Conservation (phyloP, 1,140 invertebrate species). For the Thaumatotibia leucotreta region DNA sequence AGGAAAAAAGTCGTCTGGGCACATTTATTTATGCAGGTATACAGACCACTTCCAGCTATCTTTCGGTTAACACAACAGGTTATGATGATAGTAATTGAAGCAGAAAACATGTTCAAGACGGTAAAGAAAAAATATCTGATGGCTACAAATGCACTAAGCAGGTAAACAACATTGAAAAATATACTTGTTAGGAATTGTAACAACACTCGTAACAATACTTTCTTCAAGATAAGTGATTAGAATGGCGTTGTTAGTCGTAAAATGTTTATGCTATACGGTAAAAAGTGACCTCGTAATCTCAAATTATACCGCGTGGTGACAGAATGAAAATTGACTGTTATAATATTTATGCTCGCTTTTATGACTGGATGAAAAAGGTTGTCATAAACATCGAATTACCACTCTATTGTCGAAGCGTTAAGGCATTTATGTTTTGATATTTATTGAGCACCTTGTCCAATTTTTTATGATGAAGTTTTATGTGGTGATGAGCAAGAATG, state of each 20-base stretch:
- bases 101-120: too few relatives aligned
- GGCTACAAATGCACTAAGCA: background rate
- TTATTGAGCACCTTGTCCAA: too few relatives aligned
- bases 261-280: background rate
- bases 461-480: background rate
- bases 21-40: constrained; percentile 32
- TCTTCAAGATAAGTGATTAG: constrained; percentile 4
- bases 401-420: too few relatives aligned
- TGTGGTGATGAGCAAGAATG: background rate
- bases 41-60: too few relatives aligned
- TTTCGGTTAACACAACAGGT: too few relatives aligned
- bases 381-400: too few relatives aligned
- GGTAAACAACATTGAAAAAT: too few relatives aligned
- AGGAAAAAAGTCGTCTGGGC: constrained; percentile 35
- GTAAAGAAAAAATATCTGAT: background rate
- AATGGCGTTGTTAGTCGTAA: background rate
- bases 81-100: too few relatives aligned
- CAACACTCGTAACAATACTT: background rate
- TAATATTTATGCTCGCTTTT: background rate
- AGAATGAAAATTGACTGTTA: background rate
- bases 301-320: background rate
- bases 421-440: too few relatives aligned
- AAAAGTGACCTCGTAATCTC: background rate
- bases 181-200: too few relatives aligned
- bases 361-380: background rate